phyloP scores from a whole-genome alignment of 35 echinoderm and acorn worm species.

The Stichopus chloronotus region DNA sequence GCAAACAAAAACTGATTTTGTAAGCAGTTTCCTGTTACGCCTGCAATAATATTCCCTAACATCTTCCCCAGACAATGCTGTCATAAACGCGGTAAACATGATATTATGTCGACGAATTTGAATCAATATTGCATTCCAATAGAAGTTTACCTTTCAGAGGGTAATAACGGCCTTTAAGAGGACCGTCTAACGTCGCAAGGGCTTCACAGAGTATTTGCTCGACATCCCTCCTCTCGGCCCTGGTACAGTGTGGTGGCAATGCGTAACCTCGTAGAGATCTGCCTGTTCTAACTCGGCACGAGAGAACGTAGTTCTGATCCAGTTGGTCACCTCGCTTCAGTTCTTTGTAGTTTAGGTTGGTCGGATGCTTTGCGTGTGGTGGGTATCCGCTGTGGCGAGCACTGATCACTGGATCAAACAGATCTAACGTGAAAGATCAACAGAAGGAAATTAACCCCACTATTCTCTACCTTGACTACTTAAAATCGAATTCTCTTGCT shows the following conservation, averaged over 20 bases:
- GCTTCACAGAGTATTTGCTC: constrained; percentile 81
- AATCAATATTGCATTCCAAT: no score
- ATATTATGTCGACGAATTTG: no score
- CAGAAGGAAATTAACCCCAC: no score
- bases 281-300: constrained; percentile 88
- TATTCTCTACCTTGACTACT: no score
- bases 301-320: constrained; percentile 88
- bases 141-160: constrained; percentile 60
- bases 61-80: no score
- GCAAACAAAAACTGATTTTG: no score
- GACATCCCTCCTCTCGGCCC: constrained; percentile 85
- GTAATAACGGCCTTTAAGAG: constrained; percentile 86
- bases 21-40: no score
- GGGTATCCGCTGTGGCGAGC: constrained; percentile 81
- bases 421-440: constrained; percentile 41
- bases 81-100: no score
- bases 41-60: no score
- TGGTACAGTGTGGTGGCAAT: constrained; percentile 78
- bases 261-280: constrained; percentile 79
- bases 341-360: constrained; percentile 83
- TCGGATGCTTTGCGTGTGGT: constrained; percentile 70
- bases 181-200: constrained; percentile 76
- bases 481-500: no score
- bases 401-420: constrained; percentile 90
- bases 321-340: constrained; percentile 80